Base-by-base conservation (phyloP, 2,888 invertebrate species). In the Yponomeuta malinellus region DNA sequence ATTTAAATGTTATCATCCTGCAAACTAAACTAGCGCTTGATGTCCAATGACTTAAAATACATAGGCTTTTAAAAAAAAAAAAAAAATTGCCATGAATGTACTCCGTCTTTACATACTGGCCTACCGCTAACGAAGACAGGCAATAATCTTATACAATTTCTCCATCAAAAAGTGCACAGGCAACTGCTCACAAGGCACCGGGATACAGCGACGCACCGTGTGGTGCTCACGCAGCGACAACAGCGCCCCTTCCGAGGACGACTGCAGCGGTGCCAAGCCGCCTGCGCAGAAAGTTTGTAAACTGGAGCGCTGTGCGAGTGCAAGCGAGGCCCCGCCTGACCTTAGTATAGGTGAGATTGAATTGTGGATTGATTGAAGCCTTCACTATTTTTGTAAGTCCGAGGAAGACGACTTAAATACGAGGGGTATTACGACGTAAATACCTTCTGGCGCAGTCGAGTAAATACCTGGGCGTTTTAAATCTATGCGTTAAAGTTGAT, bases 171-270 rank as follows among this genome's bases (percentile, higher is more conserved):
- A 92, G 92, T 93, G 92, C 72, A 75, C 76, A 12, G 86, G 88
- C 29, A 87, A 87, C 71, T 93, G 92, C 75, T 75, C 83, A 0
- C 65, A 75, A 0, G 83, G 81, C 1, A 85, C 85, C 59, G 89
- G 89, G 0, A 78, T 89, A 1, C 92, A 93, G 74, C 86, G 87
- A 59, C 91, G 94, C 0, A 84, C 92, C 15, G 88, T 93, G 10
- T 90, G 93, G 72, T 92, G 94, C 75, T 85, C 91, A 1, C 90
- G 92, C 71, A 85, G 78, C 5, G 80, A 79, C 72, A 70, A 68
- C 73, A 80, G 73, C 70, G 69, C 77, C 76, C 76, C 76, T 33
- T 78, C 75, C 1, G 73, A 86, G 72, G 75, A 76, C 9, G 79
- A 79, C 10, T 89, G 90, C 70, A 77, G 81, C 1, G 81, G 85